Evolutionary conservation across 2,888 invertebrate species (phyloP), one percentile per base, ranked within the genome.

Genomic region (Diabrotica balteata): DNA sequence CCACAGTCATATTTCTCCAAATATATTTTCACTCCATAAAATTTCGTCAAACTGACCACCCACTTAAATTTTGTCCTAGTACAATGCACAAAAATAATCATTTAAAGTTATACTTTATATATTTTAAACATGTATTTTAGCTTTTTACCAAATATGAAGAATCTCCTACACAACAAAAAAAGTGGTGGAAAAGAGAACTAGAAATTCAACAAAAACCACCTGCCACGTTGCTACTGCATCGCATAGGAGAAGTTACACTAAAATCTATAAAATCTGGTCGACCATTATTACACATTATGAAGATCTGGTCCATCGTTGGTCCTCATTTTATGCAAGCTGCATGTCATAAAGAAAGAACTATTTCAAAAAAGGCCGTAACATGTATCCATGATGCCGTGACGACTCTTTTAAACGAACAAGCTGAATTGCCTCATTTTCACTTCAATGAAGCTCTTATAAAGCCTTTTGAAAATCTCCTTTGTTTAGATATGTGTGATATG

Each of bases 261-360:
- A 92, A 93, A 76, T 94, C 96, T 63, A 91, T 95, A 9, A 88
- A 93, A 67, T 94, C 95, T 59, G 93, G 95, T 0, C 83, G 97
- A 0, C 97, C 97, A 0, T 85, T 97, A 43, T 90, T 96, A 53
- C 98, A 98, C 81, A 90, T 96, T 62, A 93, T 98, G 90, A 91
- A 93, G 74, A 90, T 93, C 32, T 98, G 97, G 97, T 94, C 94
- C 9, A 92, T 96, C 0, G 92, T 95, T 0, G 95, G 96, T 0
- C 94, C 95, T 0, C 96, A 97, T 83, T 91, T 97, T 64, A 96
- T 97, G 90, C 96, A 97, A 89, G 96, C 96, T 32, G 95, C 96
- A 2, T 96, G 96, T 76, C 95, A 96, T 83, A 92, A 93, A 76
- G 96, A 97, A 80, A 89, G 93, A 43, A 89, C 90, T 65, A 93